Conservation (phyloP, 2,888 invertebrate species). For the Lumbricus terrestris region DNA sequence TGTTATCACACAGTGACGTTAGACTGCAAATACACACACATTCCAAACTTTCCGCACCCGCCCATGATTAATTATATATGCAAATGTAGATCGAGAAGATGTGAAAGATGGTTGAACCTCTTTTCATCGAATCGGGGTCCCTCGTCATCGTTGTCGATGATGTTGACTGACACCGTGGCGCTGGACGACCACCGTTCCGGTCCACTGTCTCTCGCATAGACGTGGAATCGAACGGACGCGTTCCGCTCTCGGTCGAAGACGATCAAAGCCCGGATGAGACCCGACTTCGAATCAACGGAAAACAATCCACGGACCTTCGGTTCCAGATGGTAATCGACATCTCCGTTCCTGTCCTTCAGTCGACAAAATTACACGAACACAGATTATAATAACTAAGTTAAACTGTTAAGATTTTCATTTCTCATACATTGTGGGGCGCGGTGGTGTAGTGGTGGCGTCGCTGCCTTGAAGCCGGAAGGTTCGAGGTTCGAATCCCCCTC, state of each 20-base stretch:
- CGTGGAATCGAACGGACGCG: conserved; percentile 40
- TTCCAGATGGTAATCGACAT: conserved; percentile 43
- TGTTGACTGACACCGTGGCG: conserved; percentile 42
- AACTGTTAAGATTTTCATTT: too few relatives aligned
- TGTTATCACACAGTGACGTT: too few relatives aligned
- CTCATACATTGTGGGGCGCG: too few relatives aligned
- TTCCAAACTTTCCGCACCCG: too few relatives aligned
- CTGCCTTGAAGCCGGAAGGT: too few relatives aligned
- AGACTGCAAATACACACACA: too few relatives aligned
- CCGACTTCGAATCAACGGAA: conserved; percentile 26
- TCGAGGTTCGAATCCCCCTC: too few relatives aligned
- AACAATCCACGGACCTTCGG: conserved; percentile 19
- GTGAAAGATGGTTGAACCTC: neutral
- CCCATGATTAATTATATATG: too few relatives aligned
- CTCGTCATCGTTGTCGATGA: conserved; percentile 42
- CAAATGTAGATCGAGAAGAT: neutral
- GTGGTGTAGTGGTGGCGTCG: too few relatives aligned
- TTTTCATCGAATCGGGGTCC: conserved; percentile 18
- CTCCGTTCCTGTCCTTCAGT: conserved; percentile 46
- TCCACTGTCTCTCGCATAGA: conserved; percentile 47
- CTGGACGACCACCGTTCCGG: conserved; percentile 43
- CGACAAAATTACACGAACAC: neutral
- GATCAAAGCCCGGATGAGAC: conserved; percentile 24
- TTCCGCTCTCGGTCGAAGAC: conserved; percentile 30
- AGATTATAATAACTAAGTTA: too few relatives aligned